Evolutionary conservation across 2,113 vertebrate genomes (phyloP), one percentile per base, ranked within the genome.

Genomic region (Struthio camelus): DNA sequence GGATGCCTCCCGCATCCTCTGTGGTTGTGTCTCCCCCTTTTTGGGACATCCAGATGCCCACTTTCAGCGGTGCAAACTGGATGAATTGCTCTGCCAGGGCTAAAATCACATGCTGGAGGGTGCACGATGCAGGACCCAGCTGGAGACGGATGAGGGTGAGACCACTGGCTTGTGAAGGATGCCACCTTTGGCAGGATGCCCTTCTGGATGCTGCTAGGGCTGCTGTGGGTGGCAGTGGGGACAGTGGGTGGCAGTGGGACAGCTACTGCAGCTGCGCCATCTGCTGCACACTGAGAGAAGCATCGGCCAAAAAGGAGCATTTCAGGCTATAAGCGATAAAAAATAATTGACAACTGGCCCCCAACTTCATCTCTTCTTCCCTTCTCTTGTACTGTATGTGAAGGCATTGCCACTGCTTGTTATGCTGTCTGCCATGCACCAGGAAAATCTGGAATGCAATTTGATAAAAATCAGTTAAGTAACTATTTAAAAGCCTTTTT

Each of bases 261-360:
- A 83, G 54, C 87, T 2, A 64, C 94, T 54, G 81, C 93, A 96
- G 87, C 94, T 97, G 94, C 91, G 94, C 97, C 96, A 97, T 94
- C 97, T 97, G 93, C 93, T 95, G 97, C 94, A 93, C 95, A 64
- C 14, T 3, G 2, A 25, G 56, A 77, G 93, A 95, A 97, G 71
- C 56, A 94, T 92, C 7, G 4, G 24, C 50, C 79, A 50, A 80
- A 69, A 85, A 78, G 22, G 30, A 93, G 12, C 6, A 0, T 34
- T 94, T 62, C 2, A 84, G 71, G 32, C 32, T 51, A 18, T 9
- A 10, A n/a, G 9, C 34, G 46, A 22, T 48, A 71, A 53, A 73
- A 96, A 92, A 66, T 7, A 58, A 53, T 2, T 9, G 15, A 3
- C 9, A 48, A 14, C 20, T 6, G 2, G 3, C 20, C 20, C 14